phyloP scores from a whole-genome alignment of 2,797 vertebrate species.

The Lithobates sylvaticus region DNA sequence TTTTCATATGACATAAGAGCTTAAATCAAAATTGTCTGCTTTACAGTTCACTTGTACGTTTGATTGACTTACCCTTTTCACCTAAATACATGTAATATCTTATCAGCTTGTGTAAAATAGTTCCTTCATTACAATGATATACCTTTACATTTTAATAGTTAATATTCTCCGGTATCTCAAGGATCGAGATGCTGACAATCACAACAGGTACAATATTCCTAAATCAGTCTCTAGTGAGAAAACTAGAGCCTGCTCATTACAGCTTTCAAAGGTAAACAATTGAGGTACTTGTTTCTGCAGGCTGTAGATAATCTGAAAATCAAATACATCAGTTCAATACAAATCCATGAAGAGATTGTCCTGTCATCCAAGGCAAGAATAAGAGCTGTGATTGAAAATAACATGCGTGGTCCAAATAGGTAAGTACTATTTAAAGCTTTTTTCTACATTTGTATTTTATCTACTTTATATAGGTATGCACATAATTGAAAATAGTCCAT shows the following conservation, averaged over 20 bases:
- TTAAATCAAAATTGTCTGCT: too few relatives aligned
- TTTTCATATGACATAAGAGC: too few relatives aligned
- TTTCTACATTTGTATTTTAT: not conserved
- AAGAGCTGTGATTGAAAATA: constrained; percentile 72
- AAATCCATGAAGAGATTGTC: constrained; percentile 75
- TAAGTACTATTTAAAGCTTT: constrained; percentile 64
- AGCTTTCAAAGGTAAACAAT: constrained; percentile 73
- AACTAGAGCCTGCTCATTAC: constrained; percentile 69
- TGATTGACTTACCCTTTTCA: too few relatives aligned
- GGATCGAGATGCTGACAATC: constrained; percentile 1
- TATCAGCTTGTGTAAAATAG: too few relatives aligned
- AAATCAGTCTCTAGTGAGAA: constrained; percentile 71
- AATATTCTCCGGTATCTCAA: not conserved
- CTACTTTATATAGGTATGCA: too few relatives aligned
- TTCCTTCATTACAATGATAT: too few relatives aligned
- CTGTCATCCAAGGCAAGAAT: constrained; percentile 72
- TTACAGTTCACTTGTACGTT: too few relatives aligned
- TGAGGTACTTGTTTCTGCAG: constrained; percentile 73
- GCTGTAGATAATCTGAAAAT: constrained; percentile 76
- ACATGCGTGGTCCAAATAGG: constrained; percentile 62
- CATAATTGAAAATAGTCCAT: too few relatives aligned
- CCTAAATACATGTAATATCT: too few relatives aligned
- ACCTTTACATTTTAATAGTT: not conserved
- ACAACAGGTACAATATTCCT: constrained; percentile 63
- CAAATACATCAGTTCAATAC: constrained; percentile 72